Evolutionary conservation across 2,797 vertebrate species (phyloP).

Genomic region (Sebastes diaconus): DNA sequence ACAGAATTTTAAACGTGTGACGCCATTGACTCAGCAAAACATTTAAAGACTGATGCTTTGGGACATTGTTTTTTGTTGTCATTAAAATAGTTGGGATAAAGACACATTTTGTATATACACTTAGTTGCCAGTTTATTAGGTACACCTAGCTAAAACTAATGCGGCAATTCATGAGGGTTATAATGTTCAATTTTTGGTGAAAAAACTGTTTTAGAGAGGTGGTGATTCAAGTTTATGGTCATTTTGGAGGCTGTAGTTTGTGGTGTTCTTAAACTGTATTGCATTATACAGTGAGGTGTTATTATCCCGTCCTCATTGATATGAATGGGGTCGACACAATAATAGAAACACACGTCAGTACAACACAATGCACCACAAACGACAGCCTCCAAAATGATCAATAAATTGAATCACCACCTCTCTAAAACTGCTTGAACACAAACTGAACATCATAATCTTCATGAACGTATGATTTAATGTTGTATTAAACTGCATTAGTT

Average conservation of each 20-base stretch:
- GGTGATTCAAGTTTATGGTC: background rate
- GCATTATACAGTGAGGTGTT: too few species aligned
- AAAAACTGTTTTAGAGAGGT: background rate
- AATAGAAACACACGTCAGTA: background rate
- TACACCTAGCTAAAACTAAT: background rate
- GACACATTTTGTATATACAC: background rate
- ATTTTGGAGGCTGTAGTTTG: background rate
- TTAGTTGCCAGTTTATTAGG: background rate
- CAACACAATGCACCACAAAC: background rate
- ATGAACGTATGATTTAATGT: background rate
- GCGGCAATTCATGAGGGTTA: background rate
- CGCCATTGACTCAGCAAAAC: constrained; percentile 8
- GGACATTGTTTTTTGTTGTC: background rate
- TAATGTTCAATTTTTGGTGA: background rate
- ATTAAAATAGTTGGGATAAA: background rate
- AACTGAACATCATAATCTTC: background rate
- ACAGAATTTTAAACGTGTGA: background rate
- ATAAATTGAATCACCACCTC: background rate
- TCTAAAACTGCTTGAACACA: background rate
- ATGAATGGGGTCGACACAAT: background rate
- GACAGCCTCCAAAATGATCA: background rate
- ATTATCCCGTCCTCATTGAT: too few species aligned
- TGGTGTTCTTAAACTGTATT: background rate
- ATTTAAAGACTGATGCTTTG: background rate
- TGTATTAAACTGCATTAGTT: background rate